These are phyloP conservation scores for Oopsacas minuta DNA, from an alignment of 37 sponge, comb jelly and placozoan genomes.

Conservation along the genomic window DNA sequence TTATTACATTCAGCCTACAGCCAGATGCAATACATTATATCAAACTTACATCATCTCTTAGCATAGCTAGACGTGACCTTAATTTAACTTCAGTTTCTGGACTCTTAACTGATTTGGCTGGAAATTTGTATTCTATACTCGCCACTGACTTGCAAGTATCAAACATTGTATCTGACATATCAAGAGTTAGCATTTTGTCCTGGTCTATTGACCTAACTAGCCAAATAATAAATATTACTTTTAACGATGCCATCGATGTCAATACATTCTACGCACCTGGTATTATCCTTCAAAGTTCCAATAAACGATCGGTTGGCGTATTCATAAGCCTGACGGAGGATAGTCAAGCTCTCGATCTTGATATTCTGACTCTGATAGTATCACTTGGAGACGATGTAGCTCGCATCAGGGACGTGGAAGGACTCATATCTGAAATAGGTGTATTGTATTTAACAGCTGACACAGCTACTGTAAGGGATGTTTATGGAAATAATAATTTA, in stretches of 20 bases:
- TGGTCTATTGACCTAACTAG: conserved; percentile 49
- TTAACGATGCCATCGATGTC: conserved; percentile 55
- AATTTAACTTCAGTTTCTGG: conserved; percentile 19
- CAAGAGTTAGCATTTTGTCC: conserved; percentile 29
- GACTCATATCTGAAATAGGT: background rate
- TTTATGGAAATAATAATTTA: conserved; percentile 39
- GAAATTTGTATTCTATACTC: background rate
- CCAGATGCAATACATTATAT: conserved; percentile 34
- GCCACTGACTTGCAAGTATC: background rate
- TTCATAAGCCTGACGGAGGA: conserved; percentile 52
- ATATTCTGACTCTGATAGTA: background rate
- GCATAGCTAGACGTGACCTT: conserved; percentile 24
- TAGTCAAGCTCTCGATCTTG: conserved; percentile 28
- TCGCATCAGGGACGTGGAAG: background rate
- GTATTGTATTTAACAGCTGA: background rate
- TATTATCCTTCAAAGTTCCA: conserved; percentile 50
- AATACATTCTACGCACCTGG: conserved; percentile 60
- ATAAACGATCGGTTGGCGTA: conserved; percentile 23
- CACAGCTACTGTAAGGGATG: conserved; percentile 47
- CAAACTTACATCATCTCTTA: conserved; percentile 31
- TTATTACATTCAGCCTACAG: conserved; percentile 26
- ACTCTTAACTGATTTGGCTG: conserved; percentile 30
- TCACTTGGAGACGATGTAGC: conserved; percentile 12
- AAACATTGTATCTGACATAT: conserved; percentile 36
- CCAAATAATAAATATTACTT: conserved; percentile 42